These are phyloP conservation scores for Poeciliopsis prolifica DNA, from an alignment of 2,113 vertebrate genomes.

Conservation along the genomic window DNA sequence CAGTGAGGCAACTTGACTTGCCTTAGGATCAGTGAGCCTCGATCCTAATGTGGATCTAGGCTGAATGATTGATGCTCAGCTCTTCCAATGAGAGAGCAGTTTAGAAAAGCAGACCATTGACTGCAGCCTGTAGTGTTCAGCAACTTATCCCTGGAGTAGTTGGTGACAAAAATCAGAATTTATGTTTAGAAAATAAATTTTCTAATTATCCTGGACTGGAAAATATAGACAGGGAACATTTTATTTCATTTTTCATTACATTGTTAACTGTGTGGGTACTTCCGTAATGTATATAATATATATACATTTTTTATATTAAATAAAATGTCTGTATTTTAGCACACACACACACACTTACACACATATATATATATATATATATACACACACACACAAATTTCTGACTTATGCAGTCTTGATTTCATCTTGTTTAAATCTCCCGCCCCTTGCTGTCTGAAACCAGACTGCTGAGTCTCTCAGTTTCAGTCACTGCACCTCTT, in stretches of 20 bases:
- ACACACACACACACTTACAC: too few species aligned
- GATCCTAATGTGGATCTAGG: background rate
- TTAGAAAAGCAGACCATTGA: conserved; percentile 61
- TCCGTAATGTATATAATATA: too few species aligned
- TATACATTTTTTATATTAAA: too few species aligned
- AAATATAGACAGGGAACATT: background rate
- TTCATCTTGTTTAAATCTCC: background rate
- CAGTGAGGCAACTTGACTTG: too few species aligned
- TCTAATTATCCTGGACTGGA: conserved; percentile 17
- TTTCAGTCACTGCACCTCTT: conserved; percentile 18
- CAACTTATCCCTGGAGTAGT: conserved; percentile 31
- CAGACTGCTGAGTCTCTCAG: conserved; percentile 17
- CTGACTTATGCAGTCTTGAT: too few species aligned
- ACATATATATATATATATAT: background rate
- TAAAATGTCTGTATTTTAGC: conserved; percentile 11
- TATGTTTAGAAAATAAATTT: conserved; percentile 22
- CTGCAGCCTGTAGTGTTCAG: conserved; percentile 56
- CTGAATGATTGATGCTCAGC: conserved; percentile 60
- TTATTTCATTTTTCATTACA: background rate
- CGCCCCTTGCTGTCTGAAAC: conserved; percentile 12
- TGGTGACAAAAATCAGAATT: background rate
- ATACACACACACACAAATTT: too few species aligned
- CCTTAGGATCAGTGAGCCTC: too few species aligned
- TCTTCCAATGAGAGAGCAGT: conserved; percentile 62
- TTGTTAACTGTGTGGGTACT: background rate